A percentile compares a stretch with the other conserved stretches of the same genome.
These are phyloP conservation scores for Sigmodon hispidus DNA, from an alignment of 2,113 vertebrate genomes.

Conservation along the genomic window DNA sequence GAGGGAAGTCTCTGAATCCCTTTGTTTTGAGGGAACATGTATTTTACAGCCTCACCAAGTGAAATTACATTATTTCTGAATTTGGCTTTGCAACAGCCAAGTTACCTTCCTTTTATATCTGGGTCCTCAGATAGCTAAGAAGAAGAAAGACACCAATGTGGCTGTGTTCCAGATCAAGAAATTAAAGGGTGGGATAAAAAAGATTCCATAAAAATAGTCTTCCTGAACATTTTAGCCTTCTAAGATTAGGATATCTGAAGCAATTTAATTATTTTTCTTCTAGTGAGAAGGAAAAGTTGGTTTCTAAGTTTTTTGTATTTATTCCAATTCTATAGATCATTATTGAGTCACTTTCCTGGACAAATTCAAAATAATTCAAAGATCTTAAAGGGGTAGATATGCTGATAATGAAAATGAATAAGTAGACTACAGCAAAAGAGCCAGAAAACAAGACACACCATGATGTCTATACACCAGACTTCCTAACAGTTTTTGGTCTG, in stretches of 20 bases:
- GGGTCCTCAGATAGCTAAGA: background rate
- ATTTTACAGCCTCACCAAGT: background rate
- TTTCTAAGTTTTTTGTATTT: background rate
- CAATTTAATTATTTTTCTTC: background rate
- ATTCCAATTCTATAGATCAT: background rate
- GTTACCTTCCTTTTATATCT: background rate
- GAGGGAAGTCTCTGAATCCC: background rate
- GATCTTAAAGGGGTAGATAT: background rate
- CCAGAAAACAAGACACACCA: background rate
- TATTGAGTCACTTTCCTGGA: background rate
- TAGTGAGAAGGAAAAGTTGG: background rate
- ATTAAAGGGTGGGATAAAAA: background rate
- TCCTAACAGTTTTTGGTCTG: background rate
- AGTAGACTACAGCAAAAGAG: background rate
- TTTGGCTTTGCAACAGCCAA: background rate
- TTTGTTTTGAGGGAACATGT: background rate
- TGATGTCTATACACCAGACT: background rate
- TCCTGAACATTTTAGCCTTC: background rate
- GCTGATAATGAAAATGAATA: background rate
- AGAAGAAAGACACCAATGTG: background rate
- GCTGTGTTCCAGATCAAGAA: background rate
- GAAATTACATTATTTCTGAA: background rate
- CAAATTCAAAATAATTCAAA: constrained; percentile 13
- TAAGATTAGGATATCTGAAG: background rate
- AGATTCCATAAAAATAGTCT: background rate